Percentiles rank a stretch among this genome's conserved stretches.
These are phyloP conservation scores for Danio albolineatus DNA, from an alignment of 2,797 vertebrate species.

Conservation along the genomic window DNA sequence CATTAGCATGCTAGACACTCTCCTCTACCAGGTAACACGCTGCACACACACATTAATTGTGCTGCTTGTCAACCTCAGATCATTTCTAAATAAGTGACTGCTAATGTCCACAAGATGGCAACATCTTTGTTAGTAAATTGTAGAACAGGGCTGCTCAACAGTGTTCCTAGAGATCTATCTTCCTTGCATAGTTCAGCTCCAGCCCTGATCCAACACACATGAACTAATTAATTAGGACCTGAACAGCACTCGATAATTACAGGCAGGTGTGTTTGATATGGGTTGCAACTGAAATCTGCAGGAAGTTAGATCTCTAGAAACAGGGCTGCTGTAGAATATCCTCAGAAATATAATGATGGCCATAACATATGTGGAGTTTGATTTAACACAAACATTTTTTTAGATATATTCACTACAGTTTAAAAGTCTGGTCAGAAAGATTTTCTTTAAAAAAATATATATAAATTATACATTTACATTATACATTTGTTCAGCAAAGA, in stretches of 20 bases:
- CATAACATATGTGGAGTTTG: not conserved
- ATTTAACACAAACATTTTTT: not conserved
- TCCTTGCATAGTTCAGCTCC: no score
- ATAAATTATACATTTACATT: no score
- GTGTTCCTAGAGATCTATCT: no score
- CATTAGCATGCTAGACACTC: constrained; percentile 85
- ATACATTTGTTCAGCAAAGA: not conserved
- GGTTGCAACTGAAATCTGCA: no score
- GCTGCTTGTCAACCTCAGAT: not conserved
- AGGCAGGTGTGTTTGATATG: no score
- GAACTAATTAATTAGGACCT: no score
- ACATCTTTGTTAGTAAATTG: not conserved
- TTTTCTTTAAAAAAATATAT: no score
- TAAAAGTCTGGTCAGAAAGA: not conserved
- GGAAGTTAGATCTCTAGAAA: no score
- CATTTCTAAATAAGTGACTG: not conserved
- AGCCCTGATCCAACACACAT: no score
- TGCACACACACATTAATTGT: not conserved
- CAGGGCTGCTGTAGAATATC: no score
- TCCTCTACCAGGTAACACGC: constrained; percentile 82
- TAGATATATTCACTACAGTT: not conserved
- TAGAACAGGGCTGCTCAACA: not conserved
- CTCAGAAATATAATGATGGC: not conserved
- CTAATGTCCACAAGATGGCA: constrained; percentile 16
- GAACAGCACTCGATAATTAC: no score